These are phyloP conservation scores for Papilio dardanus DNA, from an alignment of 1,140 invertebrate species.

Conservation along the genomic window DNA sequence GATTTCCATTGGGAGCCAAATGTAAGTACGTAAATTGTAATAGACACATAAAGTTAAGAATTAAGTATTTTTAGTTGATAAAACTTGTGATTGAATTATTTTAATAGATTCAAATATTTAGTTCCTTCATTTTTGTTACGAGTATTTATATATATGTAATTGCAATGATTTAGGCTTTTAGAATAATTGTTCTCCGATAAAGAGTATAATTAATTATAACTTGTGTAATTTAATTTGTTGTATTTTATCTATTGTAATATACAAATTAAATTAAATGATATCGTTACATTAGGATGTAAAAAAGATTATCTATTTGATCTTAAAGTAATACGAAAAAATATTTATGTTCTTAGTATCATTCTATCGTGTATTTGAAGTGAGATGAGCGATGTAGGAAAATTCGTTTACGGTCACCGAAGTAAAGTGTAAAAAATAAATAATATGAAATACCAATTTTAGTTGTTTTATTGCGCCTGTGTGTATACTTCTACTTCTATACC, in stretches of 20 bases:
- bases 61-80: constrained; percentile 71
- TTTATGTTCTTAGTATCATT: constrained; percentile 82
- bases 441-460: constrained; percentile 71
- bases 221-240: constrained; percentile 81
- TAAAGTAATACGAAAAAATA: constrained; percentile 80
- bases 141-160: constrained; percentile 81
- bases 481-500: no score
- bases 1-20: constrained; percentile 74
- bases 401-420: constrained; percentile 80
- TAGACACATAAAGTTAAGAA: constrained; percentile 68
- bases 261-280: constrained; percentile 80
- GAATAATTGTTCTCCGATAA: constrained; percentile 78
- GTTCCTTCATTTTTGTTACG: constrained; percentile 81
- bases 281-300: constrained; percentile 82
- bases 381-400: constrained; percentile 80
- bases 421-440: constrained; percentile 81
- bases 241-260: constrained; percentile 80
- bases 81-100: constrained; percentile 76
- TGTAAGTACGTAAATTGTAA: constrained; percentile 73
- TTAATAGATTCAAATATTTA: constrained; percentile 79
- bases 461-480: constrained; percentile 67
- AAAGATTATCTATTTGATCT: constrained; percentile 83
- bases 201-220: constrained; percentile 78
- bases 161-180: constrained; percentile 75
- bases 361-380: constrained; percentile 79